These are phyloP conservation scores for Elysia chlorotica DNA, from an alignment of 1,140 invertebrate genomes.

Conservation along the genomic window DNA sequence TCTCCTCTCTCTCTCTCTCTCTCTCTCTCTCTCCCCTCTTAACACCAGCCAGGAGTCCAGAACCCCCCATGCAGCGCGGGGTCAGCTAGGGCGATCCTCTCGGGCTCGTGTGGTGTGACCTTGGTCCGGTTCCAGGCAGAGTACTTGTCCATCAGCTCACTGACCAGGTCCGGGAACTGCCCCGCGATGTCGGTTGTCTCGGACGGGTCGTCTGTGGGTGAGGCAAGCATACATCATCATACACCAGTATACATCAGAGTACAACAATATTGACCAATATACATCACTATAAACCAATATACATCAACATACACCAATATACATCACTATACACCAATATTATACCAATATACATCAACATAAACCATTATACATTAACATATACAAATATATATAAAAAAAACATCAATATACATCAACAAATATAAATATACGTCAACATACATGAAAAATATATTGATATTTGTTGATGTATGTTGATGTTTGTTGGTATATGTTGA, in stretches of 20 bases:
- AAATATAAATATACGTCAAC: no score
- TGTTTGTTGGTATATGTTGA: no score
- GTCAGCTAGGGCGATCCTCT: slow-evolving; percentile 13
- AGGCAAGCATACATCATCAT: not conserved
- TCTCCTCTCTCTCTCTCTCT: no score
- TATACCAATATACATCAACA: not conserved
- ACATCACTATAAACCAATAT: no score
- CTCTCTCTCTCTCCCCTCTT: no score
- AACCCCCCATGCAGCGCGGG: slow-evolving; percentile 23
- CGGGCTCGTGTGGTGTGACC: slow-evolving; percentile 9
- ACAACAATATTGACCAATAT: no score
- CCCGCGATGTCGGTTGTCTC: not conserved
- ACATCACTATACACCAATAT: not conserved
- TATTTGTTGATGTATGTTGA: no score
- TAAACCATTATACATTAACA: not conserved
- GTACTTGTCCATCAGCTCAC: not conserved
- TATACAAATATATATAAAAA: no score
- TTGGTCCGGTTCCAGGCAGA: not conserved
- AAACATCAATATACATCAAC: no score
- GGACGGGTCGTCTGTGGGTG: slow-evolving; percentile 1
- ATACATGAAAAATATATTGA: no score
- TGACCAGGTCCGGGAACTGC: not conserved
- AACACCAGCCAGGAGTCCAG: slow-evolving; percentile 36
- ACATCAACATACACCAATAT: not conserved
- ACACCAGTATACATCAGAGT: not conserved